Base-by-base conservation (phyloP, 2,113 vertebrate species). In the Coptodon bakossiorum region DNA sequence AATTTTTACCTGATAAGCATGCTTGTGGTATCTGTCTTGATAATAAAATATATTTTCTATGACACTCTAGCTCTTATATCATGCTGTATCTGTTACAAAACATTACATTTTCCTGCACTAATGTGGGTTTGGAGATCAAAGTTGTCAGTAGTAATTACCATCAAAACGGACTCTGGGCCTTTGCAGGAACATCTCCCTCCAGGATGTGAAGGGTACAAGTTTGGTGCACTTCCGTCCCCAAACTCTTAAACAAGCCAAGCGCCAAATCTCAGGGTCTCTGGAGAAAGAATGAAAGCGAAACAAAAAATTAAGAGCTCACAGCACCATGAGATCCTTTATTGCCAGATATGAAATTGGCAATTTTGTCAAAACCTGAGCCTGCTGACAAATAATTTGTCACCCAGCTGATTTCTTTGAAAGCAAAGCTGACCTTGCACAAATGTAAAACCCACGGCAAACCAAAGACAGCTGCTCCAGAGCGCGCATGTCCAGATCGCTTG, bases 191-290 rank as follows among this genome's bases (percentile, higher is more conserved):
- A 99, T 99, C 86, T 99, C 97, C 90, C 99, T 98, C 99, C 99
- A 99, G 27, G 99, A 98, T 1, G 96, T 93, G 90, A 98, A 99
- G 1, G 98, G 97, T 88, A 96, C 94, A 84, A 97, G 93, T 93
- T 98, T 99, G 85, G 97, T 97, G 93, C 98, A 98, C 94, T 96
- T 97, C 87, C 98, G 97, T 84, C 99, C 99, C 99, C 99, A 99
- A 63, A 99, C 97, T 94, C 97, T 97, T 86, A 98, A 91, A 96
- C 99, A 99, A 76, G 98, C 98, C 48, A 94, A 97, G 52, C 97
- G 98, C 99, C 99, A 99, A 89, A 99, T 98, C 96, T 99, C 99
- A 90, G 98, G 97, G 91, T 99, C 99, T 95, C 99, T 99, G 93
- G 83, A 93, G 36, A 80, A n/a, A 81, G 84, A 79, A 16, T 10